Evolutionary conservation across 2,888 invertebrate species (phyloP).

Genomic region (Amiota minor): DNA sequence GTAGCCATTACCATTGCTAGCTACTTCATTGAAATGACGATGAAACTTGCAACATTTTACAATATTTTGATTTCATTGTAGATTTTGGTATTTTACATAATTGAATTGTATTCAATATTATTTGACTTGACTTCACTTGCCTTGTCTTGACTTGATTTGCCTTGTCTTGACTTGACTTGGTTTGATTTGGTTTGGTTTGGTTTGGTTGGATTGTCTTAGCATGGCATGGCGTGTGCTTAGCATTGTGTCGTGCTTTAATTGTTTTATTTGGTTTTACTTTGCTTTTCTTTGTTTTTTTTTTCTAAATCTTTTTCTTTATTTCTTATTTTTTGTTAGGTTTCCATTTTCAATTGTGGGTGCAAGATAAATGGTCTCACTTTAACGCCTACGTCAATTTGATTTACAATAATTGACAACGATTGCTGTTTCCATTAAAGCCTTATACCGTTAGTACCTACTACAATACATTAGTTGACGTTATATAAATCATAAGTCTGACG

Average conservation of each 20-base stretch:
- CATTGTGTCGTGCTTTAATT: conserved; percentile 37
- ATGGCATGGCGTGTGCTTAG: conserved; percentile 38
- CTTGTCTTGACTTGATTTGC: too few relatives aligned
- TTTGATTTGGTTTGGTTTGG: neutral
- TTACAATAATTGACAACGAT: neutral
- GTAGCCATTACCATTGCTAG: too few relatives aligned
- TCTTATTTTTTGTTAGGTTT: neutral
- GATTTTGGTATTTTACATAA: conserved; percentile 39
- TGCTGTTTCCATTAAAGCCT: neutral
- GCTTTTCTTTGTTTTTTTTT: neutral
- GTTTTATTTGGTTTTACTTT: conserved; percentile 25
- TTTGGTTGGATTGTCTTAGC: neutral
- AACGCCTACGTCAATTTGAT: conserved; percentile 9
- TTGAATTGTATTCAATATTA: conserved; percentile 29
- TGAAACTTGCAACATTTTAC: too few relatives aligned
- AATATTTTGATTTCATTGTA: conserved; percentile 10
- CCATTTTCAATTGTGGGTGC: conserved; percentile 19
- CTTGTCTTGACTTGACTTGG: neutral
- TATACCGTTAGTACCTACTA: neutral
- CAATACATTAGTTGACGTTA: neutral
- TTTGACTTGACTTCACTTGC: neutral
- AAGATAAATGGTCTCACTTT: conserved; percentile 10
- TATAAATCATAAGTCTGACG: neutral
- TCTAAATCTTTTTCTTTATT: neutral
- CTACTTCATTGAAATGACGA: too few relatives aligned